Evolutionary conservation across 2,888 invertebrate genomes (phyloP).

Genomic region (Andrena haemorrhoa): DNA sequence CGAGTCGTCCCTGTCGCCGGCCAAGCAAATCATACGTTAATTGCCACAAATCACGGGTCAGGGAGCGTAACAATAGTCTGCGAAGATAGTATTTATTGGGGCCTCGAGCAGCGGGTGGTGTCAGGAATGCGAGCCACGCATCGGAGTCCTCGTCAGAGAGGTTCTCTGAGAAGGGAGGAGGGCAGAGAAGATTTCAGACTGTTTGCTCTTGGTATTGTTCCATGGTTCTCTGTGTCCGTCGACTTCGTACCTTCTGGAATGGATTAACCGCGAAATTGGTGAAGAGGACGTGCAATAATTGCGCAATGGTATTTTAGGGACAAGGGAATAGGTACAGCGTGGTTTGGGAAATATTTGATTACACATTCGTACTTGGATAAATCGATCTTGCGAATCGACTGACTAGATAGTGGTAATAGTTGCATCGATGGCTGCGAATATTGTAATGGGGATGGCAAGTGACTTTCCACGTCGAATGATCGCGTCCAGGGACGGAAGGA

Average conservation of each 20-base stretch:
- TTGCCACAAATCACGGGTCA: slow-evolving; percentile 76
- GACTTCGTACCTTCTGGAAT: no score
- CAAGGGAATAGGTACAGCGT: no score
- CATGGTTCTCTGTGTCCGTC: no score
- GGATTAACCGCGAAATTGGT: no score
- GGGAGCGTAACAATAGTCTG: slow-evolving; percentile 71
- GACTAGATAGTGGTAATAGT: neutral
- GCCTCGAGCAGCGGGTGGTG: slow-evolving; percentile 69
- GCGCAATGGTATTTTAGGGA: no score
- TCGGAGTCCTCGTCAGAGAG: neutral
- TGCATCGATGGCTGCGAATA: slow-evolving; percentile 21
- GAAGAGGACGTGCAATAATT: no score
- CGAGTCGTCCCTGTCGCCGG: slow-evolving; percentile 4
- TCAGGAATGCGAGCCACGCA: slow-evolving; percentile 44
- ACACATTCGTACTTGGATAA: neutral
- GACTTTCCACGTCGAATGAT: slow-evolving; percentile 24
- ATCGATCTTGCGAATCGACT: neutral
- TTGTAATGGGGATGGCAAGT: slow-evolving; percentile 9
- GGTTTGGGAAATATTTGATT: neutral
- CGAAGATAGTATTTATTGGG: slow-evolving; percentile 72
- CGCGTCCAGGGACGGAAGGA: neutral
- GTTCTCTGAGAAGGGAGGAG: neutral
- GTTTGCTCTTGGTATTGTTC: neutral
- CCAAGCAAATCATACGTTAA: slow-evolving; percentile 77
- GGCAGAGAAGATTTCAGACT: neutral